phyloP scores from a whole-genome alignment of 92 coral and sea anemone genomes.

The Pocillopora meandrina region DNA sequence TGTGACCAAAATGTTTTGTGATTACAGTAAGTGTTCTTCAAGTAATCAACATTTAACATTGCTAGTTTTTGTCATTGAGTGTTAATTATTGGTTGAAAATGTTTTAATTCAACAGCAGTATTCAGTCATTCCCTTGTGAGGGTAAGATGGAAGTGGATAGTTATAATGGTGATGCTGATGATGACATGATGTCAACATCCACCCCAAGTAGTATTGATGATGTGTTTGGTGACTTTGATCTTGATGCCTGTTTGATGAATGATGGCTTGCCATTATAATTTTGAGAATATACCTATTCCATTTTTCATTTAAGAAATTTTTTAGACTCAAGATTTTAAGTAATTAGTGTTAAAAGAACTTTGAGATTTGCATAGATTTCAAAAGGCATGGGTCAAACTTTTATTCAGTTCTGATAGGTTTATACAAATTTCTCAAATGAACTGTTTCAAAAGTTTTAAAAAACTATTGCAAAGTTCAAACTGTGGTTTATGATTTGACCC shows the following conservation, averaged over 20 bases:
- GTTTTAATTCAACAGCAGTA: conserved; percentile 36
- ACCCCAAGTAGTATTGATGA: conserved; percentile 73
- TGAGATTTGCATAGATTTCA: no score
- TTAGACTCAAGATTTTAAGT: no score
- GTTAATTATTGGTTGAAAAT: not conserved
- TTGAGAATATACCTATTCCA: no score
- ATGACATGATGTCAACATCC: conserved; percentile 47
- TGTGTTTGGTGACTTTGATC: conserved; percentile 72
- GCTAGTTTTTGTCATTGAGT: not conserved
- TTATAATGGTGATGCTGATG: conserved; percentile 41
- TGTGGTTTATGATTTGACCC: no score
- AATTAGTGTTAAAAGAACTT: no score
- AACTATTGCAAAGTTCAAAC: no score
- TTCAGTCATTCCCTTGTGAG: conserved; percentile 51
- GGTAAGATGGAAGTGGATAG: conserved; percentile 55
- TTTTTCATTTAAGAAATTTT: no score
- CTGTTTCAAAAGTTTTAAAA: no score
- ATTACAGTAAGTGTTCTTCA: not conserved
- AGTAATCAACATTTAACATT: no score
- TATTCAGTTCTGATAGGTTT: no score
- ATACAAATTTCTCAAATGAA: no score
- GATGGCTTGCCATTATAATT: conserved; percentile 79
- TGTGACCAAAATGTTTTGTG: not conserved
- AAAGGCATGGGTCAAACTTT: no score
- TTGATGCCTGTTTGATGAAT: conserved; percentile 77